Evolutionary conservation across 2,797 vertebrate genomes (phyloP), one percentile per base, ranked within the genome.

Genomic region (Novumbra hubbsi): DNA sequence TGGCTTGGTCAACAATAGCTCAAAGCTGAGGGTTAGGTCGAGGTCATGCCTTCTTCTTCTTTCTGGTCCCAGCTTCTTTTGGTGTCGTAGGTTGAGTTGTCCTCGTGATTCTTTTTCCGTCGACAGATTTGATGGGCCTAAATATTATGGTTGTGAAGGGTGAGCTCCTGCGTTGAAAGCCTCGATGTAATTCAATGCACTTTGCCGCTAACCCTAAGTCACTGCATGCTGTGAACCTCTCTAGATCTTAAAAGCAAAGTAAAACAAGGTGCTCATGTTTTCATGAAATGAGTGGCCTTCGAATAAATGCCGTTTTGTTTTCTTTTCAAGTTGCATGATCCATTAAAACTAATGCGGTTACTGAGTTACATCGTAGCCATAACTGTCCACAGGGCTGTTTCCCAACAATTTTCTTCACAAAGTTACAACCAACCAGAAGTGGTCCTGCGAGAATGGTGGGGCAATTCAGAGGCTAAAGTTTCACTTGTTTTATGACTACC

Each of bases 181-280:
- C 50, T 72, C 82, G 74, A 67, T 71, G 28, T 62, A 63, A 70
- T 57, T 60, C 72, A 32, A 12, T 3, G 55, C 55, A 57, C 60
- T 5, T 65, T 78, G 72, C 32, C 24, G 24, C 45, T 65, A 45
- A 32, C 12, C 62, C 3, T 34, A 30, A 7, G n/a, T 30, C 16
- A 71, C 16, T 52, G 6, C 74, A 55, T 79, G 1, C 41, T 72
- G 60, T 24, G 68, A 30, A 32, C 34, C 8, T 24, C 27, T 11
- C 1, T 72, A 86, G 80, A 86, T 88, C 21, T n/a, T 81, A 75
- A 78, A 78, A 81, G 86, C n/a, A 57, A 90, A 82, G 70, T 27
- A 3, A 1, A 45, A 45, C 11, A 45, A 45, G 3, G 71, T 78
- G 70, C 78, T 81, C 75, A 70, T 32, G 17, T 67, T 67, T 67